Evolutionary conservation across 1,140 invertebrate species (phyloP), one percentile per base, ranked within the genome.

Genomic region (Platyscapa corneri): DNA sequence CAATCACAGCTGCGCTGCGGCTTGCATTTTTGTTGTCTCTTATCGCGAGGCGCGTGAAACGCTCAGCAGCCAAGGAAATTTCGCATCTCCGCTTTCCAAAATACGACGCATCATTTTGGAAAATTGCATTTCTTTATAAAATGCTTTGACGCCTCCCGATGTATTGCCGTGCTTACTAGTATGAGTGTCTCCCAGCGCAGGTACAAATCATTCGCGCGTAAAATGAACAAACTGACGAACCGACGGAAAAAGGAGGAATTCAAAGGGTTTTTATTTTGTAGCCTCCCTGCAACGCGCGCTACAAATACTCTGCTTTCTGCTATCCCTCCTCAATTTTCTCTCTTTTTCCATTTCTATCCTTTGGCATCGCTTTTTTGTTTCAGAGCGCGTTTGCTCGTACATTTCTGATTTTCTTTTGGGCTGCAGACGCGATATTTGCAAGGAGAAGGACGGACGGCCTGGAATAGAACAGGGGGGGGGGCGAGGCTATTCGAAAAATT

Each of bases 211-310:
- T 75, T 85, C 6, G 77, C n/a, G 78, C 67, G 64, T 56, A 70
- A 85, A 85, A 81, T 39, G 70, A 80, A 75, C 39, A 42, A n/a
- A 42, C 60, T 16, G 72, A 75, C 34, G 39, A 46, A 23, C 65
- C 34, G 56, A 16, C 49, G 20, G 27, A 75, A 75, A 74, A 74
- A 34, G 80, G 37, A 64, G 53, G 78, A 39, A 76, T 77, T 85
- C 84, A 85, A 85, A 85, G 84, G 79, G 79, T 85, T 85, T 85
- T 85, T 56, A 82, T 82, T 76, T 82, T 34, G 1, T 10, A 60
- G 27, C 70, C 30, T 64, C 39, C 76, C 18, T 60, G 23, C 56
- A 60, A 60, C 56, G 56, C 20, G 56, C 56, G 14, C 27, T 60
- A 60, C 27, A 60, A 60, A 23, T 10, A 10, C 56, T 14, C 2